These are phyloP conservation scores for Bathybates hornii DNA, from an alignment of 2,113 vertebrate species.

Conservation along the genomic window DNA sequence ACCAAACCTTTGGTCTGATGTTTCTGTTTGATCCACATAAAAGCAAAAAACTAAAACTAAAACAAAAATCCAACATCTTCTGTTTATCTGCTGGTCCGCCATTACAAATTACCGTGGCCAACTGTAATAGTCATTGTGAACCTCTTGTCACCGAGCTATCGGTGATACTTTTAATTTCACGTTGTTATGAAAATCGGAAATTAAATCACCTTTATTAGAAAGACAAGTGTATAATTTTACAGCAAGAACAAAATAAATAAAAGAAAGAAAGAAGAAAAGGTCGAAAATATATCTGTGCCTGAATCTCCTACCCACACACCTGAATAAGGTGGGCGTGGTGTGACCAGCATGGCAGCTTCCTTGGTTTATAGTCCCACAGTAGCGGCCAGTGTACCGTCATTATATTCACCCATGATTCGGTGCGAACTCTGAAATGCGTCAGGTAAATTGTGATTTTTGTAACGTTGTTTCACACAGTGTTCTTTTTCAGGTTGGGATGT, in stretches of 20 bases:
- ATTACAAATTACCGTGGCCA: not conserved
- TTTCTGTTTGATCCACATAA: not conserved
- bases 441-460: not conserved
- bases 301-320: not conserved
- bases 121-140: not conserved
- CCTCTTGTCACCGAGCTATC: not conserved
- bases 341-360: not conserved
- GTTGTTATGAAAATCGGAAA: not conserved
- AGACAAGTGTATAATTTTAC: not conserved
- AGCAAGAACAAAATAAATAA: not conserved
- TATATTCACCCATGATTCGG: not conserved
- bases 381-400: rapidly evolving
- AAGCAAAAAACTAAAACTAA: not conserved
- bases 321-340: not conserved
- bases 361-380: no score
- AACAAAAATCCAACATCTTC: not conserved
- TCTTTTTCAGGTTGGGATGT: not conserved
- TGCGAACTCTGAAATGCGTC: not conserved
- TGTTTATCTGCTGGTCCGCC: not conserved
- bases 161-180: not conserved
- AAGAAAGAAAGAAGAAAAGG: not conserved
- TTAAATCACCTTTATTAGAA: not conserved
- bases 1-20: not conserved
- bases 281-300: rapidly evolving
- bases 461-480: not conserved